These are phyloP conservation scores for Epirrhoe tristata DNA, from an alignment of 2,888 invertebrate genomes.

Conservation along the genomic window DNA sequence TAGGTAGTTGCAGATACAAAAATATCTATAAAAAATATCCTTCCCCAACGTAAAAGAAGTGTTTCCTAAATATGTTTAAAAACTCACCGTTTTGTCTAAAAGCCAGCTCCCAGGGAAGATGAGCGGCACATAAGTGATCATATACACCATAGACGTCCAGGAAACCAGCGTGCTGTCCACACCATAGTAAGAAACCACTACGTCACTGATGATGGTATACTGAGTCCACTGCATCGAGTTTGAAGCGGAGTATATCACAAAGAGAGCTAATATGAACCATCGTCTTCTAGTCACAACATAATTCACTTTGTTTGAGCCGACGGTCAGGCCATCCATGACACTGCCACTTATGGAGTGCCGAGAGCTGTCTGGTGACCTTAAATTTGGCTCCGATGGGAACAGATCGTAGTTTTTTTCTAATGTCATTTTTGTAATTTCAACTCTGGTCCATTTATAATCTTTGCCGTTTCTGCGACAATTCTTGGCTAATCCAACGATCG, in stretches of 20 bases:
- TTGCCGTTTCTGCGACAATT: neutral
- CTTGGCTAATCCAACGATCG: neutral
- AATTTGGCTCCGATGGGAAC: slow-evolving; percentile 49
- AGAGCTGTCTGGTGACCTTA: slow-evolving; percentile 47
- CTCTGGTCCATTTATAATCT: neutral
- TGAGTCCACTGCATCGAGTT: slow-evolving; percentile 99
- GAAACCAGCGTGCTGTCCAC: slow-evolving; percentile 90
- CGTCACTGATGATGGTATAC: slow-evolving; percentile 95
- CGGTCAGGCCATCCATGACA: slow-evolving; percentile 60
- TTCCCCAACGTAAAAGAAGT: too few species aligned
- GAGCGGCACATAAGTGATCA: slow-evolving; percentile 98
- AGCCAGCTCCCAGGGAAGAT: slow-evolving; percentile 99
- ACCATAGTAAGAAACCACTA: slow-evolving; percentile 90
- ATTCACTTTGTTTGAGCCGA: slow-evolving; percentile 42
- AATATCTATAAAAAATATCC: too few species aligned
- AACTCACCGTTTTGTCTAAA: slow-evolving; percentile 94
- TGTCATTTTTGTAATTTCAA: slow-evolving; percentile 21
- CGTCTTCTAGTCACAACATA: slow-evolving; percentile 88
- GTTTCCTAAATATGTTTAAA: neutral
- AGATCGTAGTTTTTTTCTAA: slow-evolving; percentile 25
- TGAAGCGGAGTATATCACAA: slow-evolving; percentile 94
- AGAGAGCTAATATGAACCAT: slow-evolving; percentile 93
- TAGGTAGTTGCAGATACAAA: too few species aligned
- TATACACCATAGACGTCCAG: slow-evolving; percentile 99
- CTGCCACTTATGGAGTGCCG: slow-evolving; percentile 57